Evolutionary conservation across 1,140 invertebrate species (phyloP).

Genomic region (Dufourea novaeangliae): DNA sequence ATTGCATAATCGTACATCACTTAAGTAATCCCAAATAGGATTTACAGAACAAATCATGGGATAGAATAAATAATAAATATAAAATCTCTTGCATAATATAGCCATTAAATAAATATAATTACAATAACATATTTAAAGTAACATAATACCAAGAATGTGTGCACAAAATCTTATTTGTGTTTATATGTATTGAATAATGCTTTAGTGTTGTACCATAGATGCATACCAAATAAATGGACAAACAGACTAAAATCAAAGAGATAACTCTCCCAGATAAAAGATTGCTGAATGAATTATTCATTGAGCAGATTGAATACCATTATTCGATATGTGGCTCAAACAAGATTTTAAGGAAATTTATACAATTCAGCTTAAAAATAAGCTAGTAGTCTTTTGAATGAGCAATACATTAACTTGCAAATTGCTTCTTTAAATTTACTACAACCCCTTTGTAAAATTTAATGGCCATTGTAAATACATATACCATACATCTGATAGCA

Average conservation of each 20-base stretch:
- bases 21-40: neutral
- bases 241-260: conserved; percentile 45
- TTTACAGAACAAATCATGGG: neutral
- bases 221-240: conserved; percentile 40
- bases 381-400: neutral
- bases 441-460: conserved; percentile 1
- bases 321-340: neutral
- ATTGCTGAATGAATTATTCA: conserved; percentile 59
- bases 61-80: neutral
- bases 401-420: neutral
- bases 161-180: neutral
- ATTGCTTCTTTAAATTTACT: neutral
- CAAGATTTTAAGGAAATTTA: conserved; percentile 8
- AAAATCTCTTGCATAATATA: neutral
- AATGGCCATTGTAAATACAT: neutral
- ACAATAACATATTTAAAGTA: neutral
- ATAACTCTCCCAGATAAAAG: conserved; percentile 41
- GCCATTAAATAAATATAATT: neutral
- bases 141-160: neutral
- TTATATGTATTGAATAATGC: neutral
- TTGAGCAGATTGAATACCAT: conserved; percentile 30
- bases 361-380: neutral
- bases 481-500: neutral
- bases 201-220: conserved; percentile 14
- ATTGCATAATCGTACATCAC: neutral